Evolutionary conservation across 92 coral and sea anemone species (phyloP).

Genomic region (Paragorgia papillata): DNA sequence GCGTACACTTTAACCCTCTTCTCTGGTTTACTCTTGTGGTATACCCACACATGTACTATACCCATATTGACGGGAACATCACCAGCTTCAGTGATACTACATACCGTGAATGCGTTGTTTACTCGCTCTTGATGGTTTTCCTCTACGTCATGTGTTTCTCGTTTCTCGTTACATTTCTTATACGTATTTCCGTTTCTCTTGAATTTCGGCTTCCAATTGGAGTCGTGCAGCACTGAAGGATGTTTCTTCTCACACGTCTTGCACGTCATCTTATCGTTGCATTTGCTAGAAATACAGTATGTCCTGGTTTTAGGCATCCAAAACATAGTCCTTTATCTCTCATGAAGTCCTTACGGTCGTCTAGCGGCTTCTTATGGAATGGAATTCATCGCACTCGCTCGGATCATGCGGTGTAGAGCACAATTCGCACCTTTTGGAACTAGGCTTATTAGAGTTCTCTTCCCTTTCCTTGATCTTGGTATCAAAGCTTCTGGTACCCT

Average conservation of each 20-base stretch:
- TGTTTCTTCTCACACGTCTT: conserved; percentile 65
- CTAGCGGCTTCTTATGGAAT: conserved; percentile 53
- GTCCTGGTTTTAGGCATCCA: conserved; percentile 55
- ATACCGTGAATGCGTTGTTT: conserved; percentile 35
- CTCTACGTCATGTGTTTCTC: background rate
- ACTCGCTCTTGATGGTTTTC: background rate
- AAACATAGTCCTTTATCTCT: conserved; percentile 61
- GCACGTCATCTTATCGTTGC: background rate
- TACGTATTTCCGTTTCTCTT: conserved; percentile 9
- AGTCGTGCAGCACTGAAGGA: conserved; percentile 66
- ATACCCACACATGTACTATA: conserved; percentile 59
- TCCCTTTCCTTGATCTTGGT: background rate
- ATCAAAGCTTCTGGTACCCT: background rate
- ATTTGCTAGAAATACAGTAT: conserved; percentile 17
- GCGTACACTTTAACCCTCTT: conserved; percentile 61
- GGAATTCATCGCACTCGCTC: conserved; percentile 66
- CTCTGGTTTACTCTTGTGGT: conserved; percentile 48
- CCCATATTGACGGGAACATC: conserved; percentile 64
- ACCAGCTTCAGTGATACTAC: conserved; percentile 60
- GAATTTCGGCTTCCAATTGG: conserved; percentile 43
- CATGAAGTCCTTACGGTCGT: conserved; percentile 59
- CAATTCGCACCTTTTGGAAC: conserved; percentile 44
- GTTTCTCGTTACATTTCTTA: conserved; percentile 6
- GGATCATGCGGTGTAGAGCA: conserved; percentile 57
- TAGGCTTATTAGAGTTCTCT: background rate